Conservation (phyloP, 2,888 invertebrate genomes). For the Cylindroiulus punctatus region DNA sequence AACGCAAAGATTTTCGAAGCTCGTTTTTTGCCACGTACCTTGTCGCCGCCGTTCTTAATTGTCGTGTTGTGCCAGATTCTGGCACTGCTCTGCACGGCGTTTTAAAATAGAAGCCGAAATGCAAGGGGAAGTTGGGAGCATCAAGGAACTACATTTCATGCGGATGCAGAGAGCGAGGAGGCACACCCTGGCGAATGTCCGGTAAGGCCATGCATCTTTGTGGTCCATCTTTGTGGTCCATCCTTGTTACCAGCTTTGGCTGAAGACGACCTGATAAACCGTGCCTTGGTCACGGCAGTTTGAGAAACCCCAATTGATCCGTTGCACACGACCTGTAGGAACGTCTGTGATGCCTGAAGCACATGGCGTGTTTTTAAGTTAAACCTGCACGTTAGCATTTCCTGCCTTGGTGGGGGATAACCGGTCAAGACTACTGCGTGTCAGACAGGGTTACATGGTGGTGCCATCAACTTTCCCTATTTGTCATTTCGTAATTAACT, state of each 20-base stretch:
- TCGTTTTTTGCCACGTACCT: neutral
- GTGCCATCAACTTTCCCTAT: too few species aligned
- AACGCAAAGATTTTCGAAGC: neutral
- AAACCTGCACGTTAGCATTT: too few species aligned
- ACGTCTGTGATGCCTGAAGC: neutral
- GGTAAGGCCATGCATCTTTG: conserved; percentile 43
- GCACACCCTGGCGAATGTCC: conserved; percentile 53
- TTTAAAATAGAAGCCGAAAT: conserved; percentile 36
- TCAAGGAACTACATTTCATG: conserved; percentile 54
- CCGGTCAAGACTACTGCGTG: too few species aligned
- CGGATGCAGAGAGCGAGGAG: conserved; percentile 53
- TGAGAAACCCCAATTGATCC: neutral
- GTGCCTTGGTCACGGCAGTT: neutral
- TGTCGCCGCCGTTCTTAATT: conserved; percentile 9
- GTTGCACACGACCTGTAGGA: neutral
- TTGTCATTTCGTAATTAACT: too few species aligned
- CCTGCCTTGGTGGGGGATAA: too few species aligned
- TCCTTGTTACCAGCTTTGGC: neutral
- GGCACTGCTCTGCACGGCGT: neutral
- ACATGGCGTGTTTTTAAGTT: neutral
- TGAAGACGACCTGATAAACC: neutral
- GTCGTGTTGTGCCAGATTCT: conserved; percentile 15
- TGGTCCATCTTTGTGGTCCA: too few species aligned
- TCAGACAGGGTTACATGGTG: too few species aligned
- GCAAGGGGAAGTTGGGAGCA: conserved; percentile 54